These are phyloP conservation scores for Mus musculus DNA, from an alignment of 2,113 vertebrate genomes.

Conservation along the genomic window DNA sequence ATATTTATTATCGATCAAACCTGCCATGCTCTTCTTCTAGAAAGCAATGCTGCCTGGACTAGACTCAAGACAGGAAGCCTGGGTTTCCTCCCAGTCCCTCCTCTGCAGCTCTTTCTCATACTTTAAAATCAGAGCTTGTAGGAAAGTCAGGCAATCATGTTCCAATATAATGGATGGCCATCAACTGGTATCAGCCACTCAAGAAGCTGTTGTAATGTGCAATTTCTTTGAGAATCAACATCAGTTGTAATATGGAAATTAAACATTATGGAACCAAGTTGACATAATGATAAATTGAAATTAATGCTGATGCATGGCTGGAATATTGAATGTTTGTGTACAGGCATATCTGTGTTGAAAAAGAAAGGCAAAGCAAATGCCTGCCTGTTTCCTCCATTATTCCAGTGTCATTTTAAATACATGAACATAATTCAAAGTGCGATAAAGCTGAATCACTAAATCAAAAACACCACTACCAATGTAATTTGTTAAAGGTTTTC, in stretches of 20 bases:
- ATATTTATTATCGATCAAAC: slow-evolving; percentile 16
- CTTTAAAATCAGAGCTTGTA: neutral
- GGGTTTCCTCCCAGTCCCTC: neutral
- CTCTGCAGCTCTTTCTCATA: neutral
- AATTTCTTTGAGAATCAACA: slow-evolving; percentile 64
- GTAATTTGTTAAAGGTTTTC: slow-evolving; percentile 28
- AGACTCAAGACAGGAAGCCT: neutral
- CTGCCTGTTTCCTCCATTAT: slow-evolving; percentile 45
- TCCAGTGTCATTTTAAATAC: slow-evolving; percentile 56
- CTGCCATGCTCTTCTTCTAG: neutral
- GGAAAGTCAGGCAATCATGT: slow-evolving; percentile 6
- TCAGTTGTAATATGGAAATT: slow-evolving; percentile 48
- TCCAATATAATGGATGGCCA: neutral
- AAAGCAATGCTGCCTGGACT: neutral
- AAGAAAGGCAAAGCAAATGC: neutral
- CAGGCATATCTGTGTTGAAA: neutral
- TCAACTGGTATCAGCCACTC: neutral
- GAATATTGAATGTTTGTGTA: neutral
- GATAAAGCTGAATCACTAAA: slow-evolving; percentile 54
- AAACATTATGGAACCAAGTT: slow-evolving; percentile 56
- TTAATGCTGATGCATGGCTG: neutral
- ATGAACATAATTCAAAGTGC: slow-evolving; percentile 39
- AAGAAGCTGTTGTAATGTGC: slow-evolving; percentile 23
- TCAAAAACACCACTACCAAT: slow-evolving; percentile 15
- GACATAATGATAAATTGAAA: slow-evolving; percentile 55